Evolutionary conservation across 2,113 vertebrate genomes (phyloP), one percentile per base, ranked within the genome.

Genomic region (Aepyceros melampus): DNA sequence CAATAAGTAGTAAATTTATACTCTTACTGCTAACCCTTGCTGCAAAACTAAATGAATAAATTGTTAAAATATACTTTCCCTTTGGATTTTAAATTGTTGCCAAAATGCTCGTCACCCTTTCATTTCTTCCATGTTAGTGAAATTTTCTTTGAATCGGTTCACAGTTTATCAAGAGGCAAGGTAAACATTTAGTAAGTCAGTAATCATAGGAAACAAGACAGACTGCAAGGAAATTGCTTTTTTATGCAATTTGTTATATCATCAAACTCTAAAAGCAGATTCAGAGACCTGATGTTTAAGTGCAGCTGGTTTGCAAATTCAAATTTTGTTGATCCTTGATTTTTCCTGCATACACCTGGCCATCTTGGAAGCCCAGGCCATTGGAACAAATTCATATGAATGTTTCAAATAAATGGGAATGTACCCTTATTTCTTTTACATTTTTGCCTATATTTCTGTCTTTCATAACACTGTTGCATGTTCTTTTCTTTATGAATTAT

Each of bases 381-480:
- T 40, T 25, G 56, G n/a, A 97, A 92, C 47, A 96, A 92, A 89
- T 84, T 95, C 49, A 47, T 89, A 97, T 92, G 88, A 89, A 76
- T 84, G 95, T 97, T 87, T 71, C 87, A 79, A 96, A 95, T 76
- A 43, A 96, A 96, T 97, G 51, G 64, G 88, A 97, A 83, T n/a
- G 8, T 91, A 36, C 76, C 49, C 51, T 81, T 97, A 96, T 97
- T 96, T 27, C 45, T 97, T 98, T 96, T 83, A 16, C 67, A 87
- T 94, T 97, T 93, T 56, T 96, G 56, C 43, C 62, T 97, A 14
- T 40, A 55, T 55, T 55, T 83, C 97, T 88, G 33, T 87, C 64
- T 97, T 98, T 96, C 74, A 90, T 87, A 71, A 51, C 89, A 92
- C 84, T 71, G 87, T 91, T 74, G 36, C 86, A 89, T 17, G 51